Evolutionary conservation across 2,888 invertebrate species (phyloP).

Genomic region (Amphiduros pacificus): DNA sequence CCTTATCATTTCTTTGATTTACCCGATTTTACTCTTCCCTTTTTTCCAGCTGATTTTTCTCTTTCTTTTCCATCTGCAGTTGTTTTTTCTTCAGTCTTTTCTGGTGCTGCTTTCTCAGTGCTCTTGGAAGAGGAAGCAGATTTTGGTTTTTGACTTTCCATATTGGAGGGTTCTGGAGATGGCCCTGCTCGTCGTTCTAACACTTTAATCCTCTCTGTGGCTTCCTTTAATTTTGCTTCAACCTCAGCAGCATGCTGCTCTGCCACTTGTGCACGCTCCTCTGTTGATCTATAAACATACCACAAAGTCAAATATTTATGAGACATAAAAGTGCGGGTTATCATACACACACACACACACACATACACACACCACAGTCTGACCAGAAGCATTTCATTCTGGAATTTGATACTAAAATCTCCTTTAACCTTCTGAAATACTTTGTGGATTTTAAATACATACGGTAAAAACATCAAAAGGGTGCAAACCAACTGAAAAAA

Average conservation of each 20-base stretch:
- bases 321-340: too few species aligned
- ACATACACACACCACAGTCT: too few species aligned
- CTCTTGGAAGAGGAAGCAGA: not conserved
- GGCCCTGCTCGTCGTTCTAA: slow-evolving; percentile 26
- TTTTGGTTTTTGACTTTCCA: not conserved
- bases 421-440: too few species aligned
- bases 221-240: slow-evolving; percentile 39
- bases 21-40: too few species aligned
- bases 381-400: too few species aligned
- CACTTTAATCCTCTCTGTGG: slow-evolving; percentile 40
- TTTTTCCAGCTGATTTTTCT: not conserved
- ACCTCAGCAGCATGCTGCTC: slow-evolving; percentile 42
- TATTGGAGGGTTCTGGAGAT: not conserved
- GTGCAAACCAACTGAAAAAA: too few species aligned
- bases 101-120: not conserved
- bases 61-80: not conserved
- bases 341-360: too few species aligned
- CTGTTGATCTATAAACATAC: slow-evolving; percentile 40
- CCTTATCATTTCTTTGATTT: too few species aligned
- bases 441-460: too few species aligned
- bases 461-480: too few species aligned
- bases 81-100: not conserved
- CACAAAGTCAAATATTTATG: too few species aligned
- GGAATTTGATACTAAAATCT: too few species aligned
- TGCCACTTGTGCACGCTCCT: slow-evolving; percentile 49